phyloP scores from a whole-genome alignment of 1,140 invertebrate species.

The Drosophila repletoides region DNA sequence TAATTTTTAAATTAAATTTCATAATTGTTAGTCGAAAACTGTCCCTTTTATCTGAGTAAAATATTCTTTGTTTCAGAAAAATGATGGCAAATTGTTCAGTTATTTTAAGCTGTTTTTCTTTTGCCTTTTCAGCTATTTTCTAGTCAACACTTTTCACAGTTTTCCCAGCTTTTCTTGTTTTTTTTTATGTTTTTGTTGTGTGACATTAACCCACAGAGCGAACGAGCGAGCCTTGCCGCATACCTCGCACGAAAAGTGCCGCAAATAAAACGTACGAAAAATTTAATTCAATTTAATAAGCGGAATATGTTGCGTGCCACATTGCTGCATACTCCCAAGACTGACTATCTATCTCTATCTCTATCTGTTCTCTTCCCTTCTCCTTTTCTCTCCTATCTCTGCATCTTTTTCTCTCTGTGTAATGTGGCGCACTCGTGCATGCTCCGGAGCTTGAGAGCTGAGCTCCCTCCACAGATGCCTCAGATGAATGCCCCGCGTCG shows the following conservation, averaged over 20 bases:
- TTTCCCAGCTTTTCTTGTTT: slow-evolving; percentile 8
- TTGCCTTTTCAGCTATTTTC: too few species aligned
- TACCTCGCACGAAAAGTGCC: slow-evolving; percentile 70
- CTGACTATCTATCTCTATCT: not conserved
- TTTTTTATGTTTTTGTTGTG: slow-evolving; percentile 23
- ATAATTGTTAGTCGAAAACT: too few species aligned
- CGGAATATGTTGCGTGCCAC: slow-evolving; percentile 77
- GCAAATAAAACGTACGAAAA: slow-evolving; percentile 81
- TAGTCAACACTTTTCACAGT: too few species aligned
- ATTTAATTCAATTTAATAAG: slow-evolving; percentile 81
- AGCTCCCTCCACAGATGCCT: slow-evolving; percentile 32
- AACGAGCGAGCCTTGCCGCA: slow-evolving; percentile 52
- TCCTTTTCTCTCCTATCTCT: slow-evolving; percentile 7
- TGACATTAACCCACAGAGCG: slow-evolving; percentile 53
- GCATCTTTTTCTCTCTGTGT: slow-evolving; percentile 34
- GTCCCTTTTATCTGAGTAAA: too few species aligned
- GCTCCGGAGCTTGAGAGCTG: slow-evolving; percentile 53
- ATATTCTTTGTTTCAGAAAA: too few species aligned
- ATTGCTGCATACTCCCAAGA: slow-evolving; percentile 32
- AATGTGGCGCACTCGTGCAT: slow-evolving; percentile 75
- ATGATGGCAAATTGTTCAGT: too few species aligned
- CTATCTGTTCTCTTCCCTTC: slow-evolving; percentile 2
- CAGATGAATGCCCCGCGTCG: too few species aligned
- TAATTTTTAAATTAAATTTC: too few species aligned
- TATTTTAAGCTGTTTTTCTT: too few species aligned